Evolutionary conservation across 2,888 invertebrate species (phyloP), one percentile per base, ranked within the genome.

Genomic region (Salticus scenicus): DNA sequence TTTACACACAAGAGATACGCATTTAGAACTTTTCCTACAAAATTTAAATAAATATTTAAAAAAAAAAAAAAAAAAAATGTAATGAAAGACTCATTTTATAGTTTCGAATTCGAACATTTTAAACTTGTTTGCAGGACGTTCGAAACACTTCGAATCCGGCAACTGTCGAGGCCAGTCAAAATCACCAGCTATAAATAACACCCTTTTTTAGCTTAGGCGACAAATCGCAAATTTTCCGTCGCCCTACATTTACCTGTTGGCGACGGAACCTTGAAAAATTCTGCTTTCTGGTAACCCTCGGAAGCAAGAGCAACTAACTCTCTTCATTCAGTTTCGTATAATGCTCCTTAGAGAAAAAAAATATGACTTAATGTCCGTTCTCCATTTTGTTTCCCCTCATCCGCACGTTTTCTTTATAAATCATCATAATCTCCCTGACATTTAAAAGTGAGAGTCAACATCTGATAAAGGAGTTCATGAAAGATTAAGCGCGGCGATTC

Each of bases 221-320:
- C 57, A 24, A 20, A 57, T 5, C 57, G 24, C 24, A 24, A 57
- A 57, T 57, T 57, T 37, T 57, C 2, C 20, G 57, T 20, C 57
- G 57, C 57, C 57, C 20, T 57, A 57, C 57, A 57, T 57, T 57
- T 57, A 57, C 57, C 57, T 57, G 24, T 75, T 75, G 75, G 75
- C 75, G 75, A 67, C 17, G 24, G 75, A 66, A 75, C 66, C 75
- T 69, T 70, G 57, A 69, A 73, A 76, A 42, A 30, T 67, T 28
- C 14, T 42, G n/a, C 0, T 31, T 67, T n/a, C 20, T 24, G 33
- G 66, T 33, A 67, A 67, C 31, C 66, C 66, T 8, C 17, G 10
- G n/a, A n/a, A n/a, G 10, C 17, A 12, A 1, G 24, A 20, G 12
- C 57, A 24, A 17, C 57, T 37, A 10, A 7, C 37, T 57, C 47